A percentile compares a stretch with the other conserved stretches of the same genome.
These are phyloP conservation scores for Ochotona princeps DNA, from an alignment of 2,113 vertebrate genomes.

Conservation along the genomic window DNA sequence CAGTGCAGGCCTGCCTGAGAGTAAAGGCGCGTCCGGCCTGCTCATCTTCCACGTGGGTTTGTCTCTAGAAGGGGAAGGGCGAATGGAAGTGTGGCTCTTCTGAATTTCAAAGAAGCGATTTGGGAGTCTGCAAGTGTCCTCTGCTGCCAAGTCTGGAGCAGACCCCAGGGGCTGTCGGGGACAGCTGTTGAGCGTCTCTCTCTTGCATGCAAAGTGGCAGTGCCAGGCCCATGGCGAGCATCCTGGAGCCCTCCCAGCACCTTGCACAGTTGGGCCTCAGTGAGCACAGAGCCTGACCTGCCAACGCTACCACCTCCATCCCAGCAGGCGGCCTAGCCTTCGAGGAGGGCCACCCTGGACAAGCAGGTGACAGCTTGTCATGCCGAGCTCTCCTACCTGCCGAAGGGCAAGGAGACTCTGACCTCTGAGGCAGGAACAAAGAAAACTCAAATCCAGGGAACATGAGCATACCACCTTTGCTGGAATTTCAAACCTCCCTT, in stretches of 20 bases:
- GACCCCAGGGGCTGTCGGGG: constrained; percentile 68
- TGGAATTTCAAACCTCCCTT: not conserved
- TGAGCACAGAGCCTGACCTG: not conserved
- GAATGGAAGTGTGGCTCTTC: not conserved
- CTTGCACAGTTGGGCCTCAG: constrained; percentile 55
- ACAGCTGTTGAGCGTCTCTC: constrained; percentile 76
- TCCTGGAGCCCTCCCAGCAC: constrained; percentile 63
- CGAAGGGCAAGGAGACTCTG: not conserved
- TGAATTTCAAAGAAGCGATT: constrained; percentile 72
- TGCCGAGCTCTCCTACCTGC: not conserved
- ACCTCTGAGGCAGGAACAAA: not conserved
- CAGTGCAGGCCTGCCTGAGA: not conserved
- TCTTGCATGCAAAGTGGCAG: constrained; percentile 70
- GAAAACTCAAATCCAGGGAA: not conserved
- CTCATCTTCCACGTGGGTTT: constrained; percentile 15
- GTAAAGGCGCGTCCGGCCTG: not conserved
- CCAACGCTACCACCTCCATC: constrained; percentile 35
- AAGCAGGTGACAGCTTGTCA: constrained; percentile 73
- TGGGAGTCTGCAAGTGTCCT: constrained; percentile 75
- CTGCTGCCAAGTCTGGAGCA: constrained; percentile 66
- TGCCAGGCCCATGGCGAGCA: constrained; percentile 27
- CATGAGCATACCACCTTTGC: not conserved
- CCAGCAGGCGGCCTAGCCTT: constrained; percentile 50
- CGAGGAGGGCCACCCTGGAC: constrained; percentile 48
- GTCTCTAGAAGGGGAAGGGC: not conserved